Conservation (phyloP, 2,888 invertebrate species). For the Trachelus stipa region DNA sequence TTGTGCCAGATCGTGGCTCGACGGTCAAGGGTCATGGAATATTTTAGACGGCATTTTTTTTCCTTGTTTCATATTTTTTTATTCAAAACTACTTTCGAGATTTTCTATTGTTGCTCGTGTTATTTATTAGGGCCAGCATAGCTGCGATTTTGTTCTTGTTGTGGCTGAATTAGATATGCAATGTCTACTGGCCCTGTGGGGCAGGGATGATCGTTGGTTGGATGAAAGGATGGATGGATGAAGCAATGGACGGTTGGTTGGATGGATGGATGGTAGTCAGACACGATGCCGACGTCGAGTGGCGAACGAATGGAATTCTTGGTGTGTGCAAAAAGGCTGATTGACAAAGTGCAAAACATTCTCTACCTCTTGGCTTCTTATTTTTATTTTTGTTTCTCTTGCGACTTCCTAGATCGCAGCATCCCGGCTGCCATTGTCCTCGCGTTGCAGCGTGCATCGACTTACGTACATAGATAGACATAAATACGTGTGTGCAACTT, state of each 20-base stretch:
- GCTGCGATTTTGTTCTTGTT: background rate
- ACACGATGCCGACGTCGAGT: background rate
- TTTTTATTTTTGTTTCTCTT: no score
- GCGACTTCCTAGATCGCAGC: no score
- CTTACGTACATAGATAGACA: no score
- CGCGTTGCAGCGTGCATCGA: no score
- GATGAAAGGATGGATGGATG: no score
- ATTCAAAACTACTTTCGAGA: background rate
- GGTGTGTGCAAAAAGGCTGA: constrained; percentile 15
- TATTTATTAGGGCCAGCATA: no score
- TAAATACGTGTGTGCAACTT: no score
- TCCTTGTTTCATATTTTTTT: background rate
- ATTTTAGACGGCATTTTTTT: background rate
- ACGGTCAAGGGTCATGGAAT: background rate
- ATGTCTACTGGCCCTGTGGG: background rate
- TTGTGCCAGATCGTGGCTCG: background rate
- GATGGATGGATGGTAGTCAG: no score
- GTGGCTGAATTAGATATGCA: background rate
- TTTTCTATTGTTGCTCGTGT: no score
- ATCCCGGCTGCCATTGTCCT: no score
- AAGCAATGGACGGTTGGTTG: no score
- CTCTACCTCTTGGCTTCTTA: background rate
- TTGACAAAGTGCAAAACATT: constrained; percentile 25
- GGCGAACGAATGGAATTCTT: constrained; percentile 12
- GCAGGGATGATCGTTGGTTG: background rate